phyloP scores from a whole-genome alignment of 1,140 invertebrate genomes.

The Penaeus japonicus region DNA sequence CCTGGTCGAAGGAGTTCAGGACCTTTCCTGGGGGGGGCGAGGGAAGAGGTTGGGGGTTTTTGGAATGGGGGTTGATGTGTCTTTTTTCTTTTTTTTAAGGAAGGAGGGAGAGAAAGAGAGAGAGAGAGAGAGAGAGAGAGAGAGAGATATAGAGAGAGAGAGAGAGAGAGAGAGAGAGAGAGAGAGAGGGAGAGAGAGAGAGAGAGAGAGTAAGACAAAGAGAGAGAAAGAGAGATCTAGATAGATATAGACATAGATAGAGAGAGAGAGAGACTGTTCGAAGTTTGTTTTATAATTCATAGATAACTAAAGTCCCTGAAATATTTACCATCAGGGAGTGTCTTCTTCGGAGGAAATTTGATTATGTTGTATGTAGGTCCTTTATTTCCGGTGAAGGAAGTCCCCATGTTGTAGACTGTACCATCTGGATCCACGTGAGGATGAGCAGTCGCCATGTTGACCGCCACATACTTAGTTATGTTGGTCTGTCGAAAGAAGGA shows the following conservation, averaged over 20 bases:
- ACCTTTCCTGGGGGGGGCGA: too few relatives aligned
- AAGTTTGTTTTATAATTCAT: too few relatives aligned
- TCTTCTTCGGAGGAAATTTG: slow-evolving; percentile 17
- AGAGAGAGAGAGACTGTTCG: neutral
- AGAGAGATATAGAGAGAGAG: neutral
- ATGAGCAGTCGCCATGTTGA: slow-evolving; percentile 59
- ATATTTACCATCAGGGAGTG: neutral
- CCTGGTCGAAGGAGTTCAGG: neutral
- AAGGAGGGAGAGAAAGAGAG: neutral
- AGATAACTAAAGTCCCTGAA: too few relatives aligned
- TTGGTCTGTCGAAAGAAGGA: slow-evolving; percentile 52
- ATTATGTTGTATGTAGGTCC: slow-evolving; percentile 31
- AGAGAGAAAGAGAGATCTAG: neutral
- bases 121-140: neutral
- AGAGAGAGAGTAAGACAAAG: neutral
- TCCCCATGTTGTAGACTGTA: slow-evolving; percentile 60
- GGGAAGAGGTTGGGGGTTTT: too few relatives aligned
- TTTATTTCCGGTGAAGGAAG: neutral
- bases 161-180: neutral
- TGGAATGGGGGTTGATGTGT: too few relatives aligned
- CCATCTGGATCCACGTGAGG: slow-evolving; percentile 57
- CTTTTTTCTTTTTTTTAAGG: neutral
- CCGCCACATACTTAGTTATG: slow-evolving; percentile 53
- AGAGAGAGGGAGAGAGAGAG: neutral
- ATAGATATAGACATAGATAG: neutral